These are phyloP conservation scores for Tauraco hartlaubi DNA, from an alignment of 2,797 vertebrate genomes.

Conservation along the genomic window DNA sequence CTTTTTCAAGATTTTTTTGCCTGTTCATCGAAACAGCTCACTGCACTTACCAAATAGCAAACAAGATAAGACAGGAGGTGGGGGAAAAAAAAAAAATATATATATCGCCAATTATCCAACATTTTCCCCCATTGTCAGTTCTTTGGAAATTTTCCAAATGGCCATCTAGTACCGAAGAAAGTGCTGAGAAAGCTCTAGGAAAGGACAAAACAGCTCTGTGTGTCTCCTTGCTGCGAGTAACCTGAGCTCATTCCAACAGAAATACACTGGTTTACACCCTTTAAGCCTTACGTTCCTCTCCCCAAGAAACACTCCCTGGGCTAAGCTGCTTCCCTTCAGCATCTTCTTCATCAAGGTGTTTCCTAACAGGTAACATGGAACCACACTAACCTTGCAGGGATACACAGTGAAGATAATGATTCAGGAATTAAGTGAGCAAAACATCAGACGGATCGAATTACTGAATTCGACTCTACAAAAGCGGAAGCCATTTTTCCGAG, in stretches of 20 bases:
- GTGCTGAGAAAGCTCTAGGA: neutral
- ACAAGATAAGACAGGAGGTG: neutral
- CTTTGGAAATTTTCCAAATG: neutral
- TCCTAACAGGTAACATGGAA: neutral
- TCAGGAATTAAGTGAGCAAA: neutral
- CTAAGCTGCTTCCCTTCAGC: neutral
- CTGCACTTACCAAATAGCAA: neutral
- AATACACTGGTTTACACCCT: neutral
- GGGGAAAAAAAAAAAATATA: too few species aligned
- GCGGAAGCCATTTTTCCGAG: neutral
- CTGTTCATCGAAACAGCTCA: neutral
- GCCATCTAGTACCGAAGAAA: neutral
- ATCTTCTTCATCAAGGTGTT: neutral
- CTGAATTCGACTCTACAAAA: neutral
- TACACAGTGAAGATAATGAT: neutral
- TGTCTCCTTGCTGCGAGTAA: neutral
- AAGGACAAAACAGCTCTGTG: neutral
- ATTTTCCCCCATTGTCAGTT: neutral
- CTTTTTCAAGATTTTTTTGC: neutral
- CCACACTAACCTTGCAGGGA: neutral
- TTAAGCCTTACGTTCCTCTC: neutral
- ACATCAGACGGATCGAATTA: neutral
- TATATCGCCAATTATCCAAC: neutral
- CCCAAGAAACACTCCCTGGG: neutral
- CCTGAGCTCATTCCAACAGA: neutral